phyloP scores from a whole-genome alignment of 2,113 vertebrate genomes.

The Orcinus orca region DNA sequence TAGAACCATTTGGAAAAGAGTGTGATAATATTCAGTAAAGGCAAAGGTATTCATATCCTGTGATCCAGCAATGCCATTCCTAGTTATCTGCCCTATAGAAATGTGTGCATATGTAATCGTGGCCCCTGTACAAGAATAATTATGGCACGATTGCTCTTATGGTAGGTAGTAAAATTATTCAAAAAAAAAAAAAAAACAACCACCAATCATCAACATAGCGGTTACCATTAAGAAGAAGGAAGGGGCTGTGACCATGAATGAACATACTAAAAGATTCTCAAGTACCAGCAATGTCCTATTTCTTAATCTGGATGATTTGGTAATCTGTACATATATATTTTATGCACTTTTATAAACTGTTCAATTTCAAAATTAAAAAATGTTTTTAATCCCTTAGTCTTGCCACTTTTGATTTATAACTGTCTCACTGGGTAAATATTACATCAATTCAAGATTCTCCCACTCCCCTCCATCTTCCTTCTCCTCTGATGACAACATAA shows the following conservation, averaged over 20 bases:
- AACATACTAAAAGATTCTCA: not conserved
- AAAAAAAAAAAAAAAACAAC: not conserved
- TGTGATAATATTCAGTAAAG: not conserved
- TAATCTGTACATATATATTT: not conserved
- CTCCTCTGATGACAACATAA: not conserved
- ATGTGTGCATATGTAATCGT: not conserved
- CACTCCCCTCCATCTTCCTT: not conserved
- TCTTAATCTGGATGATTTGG: not conserved
- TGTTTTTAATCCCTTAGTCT: not conserved
- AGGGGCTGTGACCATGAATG: not conserved
- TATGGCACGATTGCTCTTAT: not conserved
- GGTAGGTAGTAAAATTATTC: not conserved
- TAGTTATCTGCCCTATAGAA: not conserved
- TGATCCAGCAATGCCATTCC: not conserved
- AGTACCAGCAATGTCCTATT: not conserved
- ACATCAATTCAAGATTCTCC: not conserved
- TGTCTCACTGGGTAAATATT: not conserved
- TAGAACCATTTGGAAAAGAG: not conserved
- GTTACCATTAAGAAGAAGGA: not conserved
- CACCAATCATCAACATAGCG: not conserved
- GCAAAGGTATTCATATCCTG: not conserved
- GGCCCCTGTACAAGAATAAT: not conserved
- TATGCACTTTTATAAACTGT: not conserved
- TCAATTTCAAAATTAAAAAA: not conserved
- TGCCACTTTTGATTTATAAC: not conserved